Evolutionary conservation across 2,113 vertebrate genomes (phyloP).

Genomic region (Carassius auratus): DNA sequence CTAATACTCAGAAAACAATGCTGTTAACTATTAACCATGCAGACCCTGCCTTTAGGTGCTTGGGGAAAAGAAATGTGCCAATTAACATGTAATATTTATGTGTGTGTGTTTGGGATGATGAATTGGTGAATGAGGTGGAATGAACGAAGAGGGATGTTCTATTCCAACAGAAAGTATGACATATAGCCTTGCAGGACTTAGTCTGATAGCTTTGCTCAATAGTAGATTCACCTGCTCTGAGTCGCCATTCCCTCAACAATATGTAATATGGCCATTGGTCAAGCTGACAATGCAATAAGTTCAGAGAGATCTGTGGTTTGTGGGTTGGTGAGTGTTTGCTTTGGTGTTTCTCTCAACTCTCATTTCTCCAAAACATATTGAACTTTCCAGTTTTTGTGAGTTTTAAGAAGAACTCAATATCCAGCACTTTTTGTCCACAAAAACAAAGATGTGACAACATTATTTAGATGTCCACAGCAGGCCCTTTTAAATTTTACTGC

Average conservation of each 20-base stretch:
- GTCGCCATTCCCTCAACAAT: not conserved
- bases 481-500: not conserved
- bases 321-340: not conserved
- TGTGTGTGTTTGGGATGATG: conserved; percentile 21
- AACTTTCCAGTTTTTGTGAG: not conserved
- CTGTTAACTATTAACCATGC: conserved; percentile 29
- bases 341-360: not conserved
- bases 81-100: conserved; percentile 39
- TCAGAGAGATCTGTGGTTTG: not conserved
- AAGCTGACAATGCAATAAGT: conserved; percentile 43
- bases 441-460: not conserved
- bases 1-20: conserved; percentile 23
- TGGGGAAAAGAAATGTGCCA: conserved; percentile 6
- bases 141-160: conserved; percentile 26
- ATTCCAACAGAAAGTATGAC: conserved; percentile 15
- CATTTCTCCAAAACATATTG: not conserved
- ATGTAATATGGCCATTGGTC: conserved; percentile 49
- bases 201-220: conserved; percentile 29
- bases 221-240: not conserved
- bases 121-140: conserved; percentile 10
- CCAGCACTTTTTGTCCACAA: not conserved
- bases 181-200: conserved; percentile 16
- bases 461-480: not conserved
- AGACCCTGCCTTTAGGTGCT: not conserved
- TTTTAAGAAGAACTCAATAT: not conserved